These are phyloP conservation scores for Philaethria dido DNA, from an alignment of 2,888 invertebrate genomes.

Conservation along the genomic window DNA sequence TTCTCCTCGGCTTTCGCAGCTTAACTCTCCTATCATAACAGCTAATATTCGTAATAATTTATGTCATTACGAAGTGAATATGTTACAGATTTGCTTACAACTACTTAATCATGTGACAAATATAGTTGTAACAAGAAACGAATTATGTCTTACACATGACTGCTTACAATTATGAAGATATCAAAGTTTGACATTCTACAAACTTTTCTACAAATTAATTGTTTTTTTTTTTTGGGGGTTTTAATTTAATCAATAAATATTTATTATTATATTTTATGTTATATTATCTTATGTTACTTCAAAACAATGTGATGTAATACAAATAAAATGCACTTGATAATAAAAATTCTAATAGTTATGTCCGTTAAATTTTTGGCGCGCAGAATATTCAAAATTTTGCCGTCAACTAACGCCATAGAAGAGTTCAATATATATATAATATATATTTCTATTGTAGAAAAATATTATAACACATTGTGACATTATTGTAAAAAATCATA, in stretches of 20 bases:
- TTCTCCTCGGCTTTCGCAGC: conserved; percentile 44
- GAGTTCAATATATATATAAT: too few relatives aligned
- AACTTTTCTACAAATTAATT: background rate
- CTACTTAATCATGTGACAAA: conserved; percentile 2
- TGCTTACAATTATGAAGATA: background rate
- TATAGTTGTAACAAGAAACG: conserved; percentile 10
- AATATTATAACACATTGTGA: background rate
- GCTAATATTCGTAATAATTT: conserved; percentile 44
- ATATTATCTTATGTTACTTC: too few relatives aligned
- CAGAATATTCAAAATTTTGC: background rate
- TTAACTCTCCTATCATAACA: conserved; percentile 44
- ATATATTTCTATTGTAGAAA: too few relatives aligned
- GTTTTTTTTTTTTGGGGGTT: background rate
- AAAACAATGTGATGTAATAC: too few relatives aligned
- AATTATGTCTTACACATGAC: background rate
- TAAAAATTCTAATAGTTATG: background rate
- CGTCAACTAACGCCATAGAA: too few relatives aligned
- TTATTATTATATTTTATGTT: too few relatives aligned
- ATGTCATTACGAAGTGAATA: conserved; percentile 29
- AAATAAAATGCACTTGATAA: too few relatives aligned
- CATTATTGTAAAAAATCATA: background rate
- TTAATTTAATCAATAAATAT: too few relatives aligned
- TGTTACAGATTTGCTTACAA: conserved; percentile 22
- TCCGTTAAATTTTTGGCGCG: background rate
- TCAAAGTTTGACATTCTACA: background rate